These are phyloP conservation scores for Coenonympha glycerion DNA, from an alignment of 2,888 invertebrate genomes.

Conservation along the genomic window DNA sequence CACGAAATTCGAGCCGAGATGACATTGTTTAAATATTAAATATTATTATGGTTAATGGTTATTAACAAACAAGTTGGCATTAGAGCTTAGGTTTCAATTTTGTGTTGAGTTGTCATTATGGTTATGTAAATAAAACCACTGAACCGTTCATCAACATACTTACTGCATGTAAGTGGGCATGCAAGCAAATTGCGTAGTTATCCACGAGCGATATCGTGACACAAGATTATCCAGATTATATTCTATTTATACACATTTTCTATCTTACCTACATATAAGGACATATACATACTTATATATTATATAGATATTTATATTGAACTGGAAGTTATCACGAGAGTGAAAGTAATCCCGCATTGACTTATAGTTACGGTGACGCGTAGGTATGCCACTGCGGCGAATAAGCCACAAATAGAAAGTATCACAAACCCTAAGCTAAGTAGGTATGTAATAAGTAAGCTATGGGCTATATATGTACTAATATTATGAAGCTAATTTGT, in stretches of 20 bases:
- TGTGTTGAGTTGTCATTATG: not conserved
- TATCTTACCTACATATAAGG: not conserved
- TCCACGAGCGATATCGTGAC: not conserved
- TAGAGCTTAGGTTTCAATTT: too few species aligned
- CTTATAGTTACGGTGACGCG: constrained; percentile 13
- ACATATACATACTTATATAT: too few species aligned
- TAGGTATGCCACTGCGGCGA: constrained; percentile 1
- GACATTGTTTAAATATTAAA: too few species aligned
- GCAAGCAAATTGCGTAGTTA: not conserved
- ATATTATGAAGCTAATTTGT: too few species aligned
- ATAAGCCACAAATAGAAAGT: constrained; percentile 9
- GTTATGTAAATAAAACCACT: not conserved
- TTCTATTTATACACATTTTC: not conserved
- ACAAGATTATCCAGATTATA: not conserved
- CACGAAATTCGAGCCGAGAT: too few species aligned
- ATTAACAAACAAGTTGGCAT: too few species aligned
- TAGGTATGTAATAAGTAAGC: too few species aligned
- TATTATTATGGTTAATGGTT: too few species aligned
- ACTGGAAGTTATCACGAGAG: constrained; percentile 1
- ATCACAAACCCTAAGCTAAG: not conserved
- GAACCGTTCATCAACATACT: not conserved
- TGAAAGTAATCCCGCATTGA: constrained; percentile 15
- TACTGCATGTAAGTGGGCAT: not conserved
- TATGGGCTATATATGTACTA: too few species aligned
- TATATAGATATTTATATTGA: too few species aligned